Percentiles rank a stretch among this genome's conserved stretches.
phyloP scores from a whole-genome alignment of 37 sponge, comb jelly and placozoan genomes.

The Axinella damicornis region DNA sequence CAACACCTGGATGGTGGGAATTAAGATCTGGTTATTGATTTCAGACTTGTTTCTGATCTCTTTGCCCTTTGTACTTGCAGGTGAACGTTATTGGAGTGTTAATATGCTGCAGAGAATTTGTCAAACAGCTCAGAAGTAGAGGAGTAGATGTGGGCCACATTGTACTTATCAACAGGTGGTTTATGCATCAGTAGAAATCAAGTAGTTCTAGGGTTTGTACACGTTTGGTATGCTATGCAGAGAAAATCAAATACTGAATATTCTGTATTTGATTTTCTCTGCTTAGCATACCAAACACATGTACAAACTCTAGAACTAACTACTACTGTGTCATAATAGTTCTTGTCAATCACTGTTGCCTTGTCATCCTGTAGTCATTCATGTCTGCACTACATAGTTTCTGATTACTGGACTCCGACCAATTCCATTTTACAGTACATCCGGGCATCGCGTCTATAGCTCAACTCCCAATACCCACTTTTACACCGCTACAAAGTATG shows the following conservation, averaged over 20 bases:
- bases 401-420: too few relatives aligned
- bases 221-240: too few relatives aligned
- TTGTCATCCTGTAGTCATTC: too few relatives aligned
- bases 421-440: constrained; percentile 59
- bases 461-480: constrained; percentile 32
- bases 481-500: constrained; percentile 83
- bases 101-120: constrained; percentile 72
- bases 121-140: constrained; percentile 72
- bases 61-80: constrained; percentile 7
- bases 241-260: too few relatives aligned
- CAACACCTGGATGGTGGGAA: too few relatives aligned
- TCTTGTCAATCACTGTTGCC: too few relatives aligned
- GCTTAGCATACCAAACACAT: too few relatives aligned
- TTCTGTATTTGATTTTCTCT: too few relatives aligned
- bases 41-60: too few relatives aligned
- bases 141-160: constrained; percentile 80
- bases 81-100: constrained; percentile 82
- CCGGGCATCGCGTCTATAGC: constrained; percentile 65
- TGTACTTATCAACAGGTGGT: constrained; percentile 83
- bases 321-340: too few relatives aligned
- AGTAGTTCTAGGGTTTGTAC: neutral
- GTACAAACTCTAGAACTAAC: neutral
- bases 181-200: neutral
- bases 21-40: too few relatives aligned
- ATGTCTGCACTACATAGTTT: too few relatives aligned